These are phyloP conservation scores for Oscheius sp. DNA, from an alignment of 2,888 invertebrate genomes.

Conservation along the genomic window DNA sequence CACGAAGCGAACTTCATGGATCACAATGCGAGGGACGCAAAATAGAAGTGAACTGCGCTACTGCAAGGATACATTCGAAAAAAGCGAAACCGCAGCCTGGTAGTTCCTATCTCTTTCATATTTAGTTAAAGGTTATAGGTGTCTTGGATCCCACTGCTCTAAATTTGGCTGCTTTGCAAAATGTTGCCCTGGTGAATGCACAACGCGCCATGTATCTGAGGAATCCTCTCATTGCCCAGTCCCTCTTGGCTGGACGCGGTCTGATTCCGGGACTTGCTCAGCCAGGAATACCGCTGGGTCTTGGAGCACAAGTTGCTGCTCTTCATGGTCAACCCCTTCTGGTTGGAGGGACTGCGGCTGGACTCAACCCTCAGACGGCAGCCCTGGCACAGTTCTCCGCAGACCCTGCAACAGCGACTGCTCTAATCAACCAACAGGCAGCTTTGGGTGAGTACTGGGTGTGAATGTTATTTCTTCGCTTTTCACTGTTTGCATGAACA, in stretches of 20 bases:
- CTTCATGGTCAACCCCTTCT: constrained; percentile 52
- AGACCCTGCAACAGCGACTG: constrained; percentile 33
- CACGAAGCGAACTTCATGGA: constrained; percentile 99
- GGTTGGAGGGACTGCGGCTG: constrained; percentile 37
- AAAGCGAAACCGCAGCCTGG: constrained; percentile 79
- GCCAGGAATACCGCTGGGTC: neutral
- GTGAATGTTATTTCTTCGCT: neutral
- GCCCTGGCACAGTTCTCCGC: constrained; percentile 37
- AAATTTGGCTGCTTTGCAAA: constrained; percentile 49
- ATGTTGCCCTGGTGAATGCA: constrained; percentile 36
- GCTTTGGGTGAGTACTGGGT: constrained; percentile 39
- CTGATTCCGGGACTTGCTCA: constrained; percentile 31
- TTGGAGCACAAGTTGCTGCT: constrained; percentile 24
- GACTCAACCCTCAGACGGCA: constrained; percentile 29
- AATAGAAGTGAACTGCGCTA: constrained; percentile 98
- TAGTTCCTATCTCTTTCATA: constrained; percentile 19
- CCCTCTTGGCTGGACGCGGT: constrained; percentile 43
- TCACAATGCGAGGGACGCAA: constrained; percentile 99
- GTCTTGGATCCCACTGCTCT: constrained; percentile 48
- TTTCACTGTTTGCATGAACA: neutral
- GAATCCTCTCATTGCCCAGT: constrained; percentile 48
- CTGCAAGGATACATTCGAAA: constrained; percentile 98
- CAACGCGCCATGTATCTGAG: constrained; percentile 50
- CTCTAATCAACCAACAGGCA: constrained; percentile 53
- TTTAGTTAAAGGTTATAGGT: constrained; percentile 28